These are phyloP conservation scores for Drosophila leontia DNA, from an alignment of 1,140 invertebrate species.

Conservation along the genomic window DNA sequence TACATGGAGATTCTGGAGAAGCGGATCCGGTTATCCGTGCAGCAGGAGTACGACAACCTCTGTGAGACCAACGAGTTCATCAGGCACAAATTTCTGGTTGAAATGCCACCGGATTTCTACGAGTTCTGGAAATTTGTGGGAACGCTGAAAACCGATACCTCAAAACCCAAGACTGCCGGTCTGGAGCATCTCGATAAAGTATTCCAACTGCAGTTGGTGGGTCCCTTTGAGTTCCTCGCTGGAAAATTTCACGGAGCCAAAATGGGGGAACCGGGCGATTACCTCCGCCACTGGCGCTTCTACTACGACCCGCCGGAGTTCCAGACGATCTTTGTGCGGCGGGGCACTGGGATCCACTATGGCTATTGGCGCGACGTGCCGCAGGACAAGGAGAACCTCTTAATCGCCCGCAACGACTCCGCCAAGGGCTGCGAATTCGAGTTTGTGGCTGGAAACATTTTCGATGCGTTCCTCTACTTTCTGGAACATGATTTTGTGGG, in stretches of 20 bases:
- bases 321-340: conserved; percentile 90
- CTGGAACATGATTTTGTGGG: conserved; percentile 88
- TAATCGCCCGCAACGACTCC: conserved; percentile 91
- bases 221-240: conserved; percentile 93
- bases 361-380: conserved; percentile 96
- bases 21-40: conserved; percentile 73
- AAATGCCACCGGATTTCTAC: conserved; percentile 96
- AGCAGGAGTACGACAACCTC: conserved; percentile 78
- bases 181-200: conserved; percentile 88
- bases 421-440: conserved; percentile 89
- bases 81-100: conserved; percentile 91
- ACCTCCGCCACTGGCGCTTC: conserved; percentile 94
- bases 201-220: conserved; percentile 91
- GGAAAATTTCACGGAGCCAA: conserved; percentile 87
- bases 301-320: conserved; percentile 98
- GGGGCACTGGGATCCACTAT: conserved; percentile 90
- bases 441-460: conserved; percentile 92
- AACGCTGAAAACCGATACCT: conserved; percentile 86
- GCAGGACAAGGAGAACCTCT: conserved; percentile 88
- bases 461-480: conserved; percentile 90
- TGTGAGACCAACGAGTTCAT: conserved; percentile 86
- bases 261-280: conserved; percentile 87
- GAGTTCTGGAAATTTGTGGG: conserved; percentile 93
- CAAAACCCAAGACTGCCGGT: conserved; percentile 85
- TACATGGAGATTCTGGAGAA: conserved; percentile 81